Conservation (phyloP, 2,113 vertebrate species). For the Triplophysa siluroides region DNA sequence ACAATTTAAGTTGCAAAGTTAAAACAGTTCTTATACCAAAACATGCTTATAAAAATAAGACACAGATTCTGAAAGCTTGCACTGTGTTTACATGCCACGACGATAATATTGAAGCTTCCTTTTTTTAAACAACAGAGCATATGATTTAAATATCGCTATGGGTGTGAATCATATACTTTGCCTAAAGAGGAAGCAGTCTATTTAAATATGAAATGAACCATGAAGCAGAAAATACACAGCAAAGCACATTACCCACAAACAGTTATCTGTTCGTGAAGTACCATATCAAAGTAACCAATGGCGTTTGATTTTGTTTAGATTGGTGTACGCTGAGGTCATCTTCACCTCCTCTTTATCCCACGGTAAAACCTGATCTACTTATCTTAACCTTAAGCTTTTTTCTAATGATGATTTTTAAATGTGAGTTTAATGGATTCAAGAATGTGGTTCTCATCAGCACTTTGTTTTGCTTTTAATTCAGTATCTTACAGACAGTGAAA, state of each 20-base stretch:
- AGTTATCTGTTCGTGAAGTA: not conserved
- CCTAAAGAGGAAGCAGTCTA: not conserved
- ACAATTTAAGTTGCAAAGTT: not conserved
- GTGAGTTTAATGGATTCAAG: not conserved
- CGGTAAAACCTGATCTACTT: not conserved
- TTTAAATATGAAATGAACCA: not conserved
- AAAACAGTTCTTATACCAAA: not conserved
- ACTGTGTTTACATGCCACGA: slow-evolving; percentile 10
- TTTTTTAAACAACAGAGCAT: not conserved
- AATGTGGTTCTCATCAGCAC: too few relatives aligned
- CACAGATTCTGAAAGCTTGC: not conserved
- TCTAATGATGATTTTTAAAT: not conserved
- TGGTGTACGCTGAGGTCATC: not conserved
- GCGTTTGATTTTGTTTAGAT: not conserved
- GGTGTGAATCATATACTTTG: not conserved
- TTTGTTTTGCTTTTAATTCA: not conserved
- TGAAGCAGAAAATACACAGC: not conserved
- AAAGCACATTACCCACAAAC: not conserved
- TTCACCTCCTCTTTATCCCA: not conserved
- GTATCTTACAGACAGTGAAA: not conserved
- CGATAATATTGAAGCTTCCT: not conserved
- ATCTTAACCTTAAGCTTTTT: not conserved
- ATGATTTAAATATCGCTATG: not conserved
- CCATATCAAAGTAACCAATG: not conserved
- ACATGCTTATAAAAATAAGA: not conserved